Conservation (phyloP, 2,888 invertebrate genomes). For the Limnephilus rhombicus region DNA sequence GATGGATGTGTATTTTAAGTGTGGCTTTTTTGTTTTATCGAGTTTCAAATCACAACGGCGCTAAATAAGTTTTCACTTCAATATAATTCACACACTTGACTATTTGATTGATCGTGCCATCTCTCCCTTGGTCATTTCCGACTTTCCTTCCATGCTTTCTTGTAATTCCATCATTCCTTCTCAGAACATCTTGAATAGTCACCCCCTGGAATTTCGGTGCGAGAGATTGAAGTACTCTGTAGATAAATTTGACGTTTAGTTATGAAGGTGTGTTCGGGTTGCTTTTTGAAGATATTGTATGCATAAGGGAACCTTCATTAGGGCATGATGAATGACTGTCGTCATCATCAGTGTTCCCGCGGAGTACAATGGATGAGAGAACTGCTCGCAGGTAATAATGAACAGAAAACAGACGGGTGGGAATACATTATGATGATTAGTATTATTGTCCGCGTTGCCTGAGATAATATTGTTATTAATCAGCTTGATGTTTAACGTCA, state of each 20-base stretch:
- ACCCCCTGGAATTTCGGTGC: neutral
- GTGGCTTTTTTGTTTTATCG: no score
- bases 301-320: neutral
- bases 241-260: neutral
- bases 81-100: no score
- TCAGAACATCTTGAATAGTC: neutral
- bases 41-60: no score
- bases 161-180: no score
- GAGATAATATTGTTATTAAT: neutral
- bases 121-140: no score
- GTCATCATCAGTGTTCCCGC: neutral
- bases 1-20: no score
- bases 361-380: neutral
- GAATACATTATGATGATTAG: neutral
- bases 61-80: no score
- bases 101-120: no score
- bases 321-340: neutral
- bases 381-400: neutral
- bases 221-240: no score
- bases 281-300: neutral
- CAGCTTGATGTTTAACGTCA: neutral
- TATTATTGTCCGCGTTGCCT: neutral
- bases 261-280: neutral
- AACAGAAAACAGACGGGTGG: neutral
- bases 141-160: no score